Base-by-base conservation (phyloP, 2,113 vertebrate species). In the Patagioenas fasciata region DNA sequence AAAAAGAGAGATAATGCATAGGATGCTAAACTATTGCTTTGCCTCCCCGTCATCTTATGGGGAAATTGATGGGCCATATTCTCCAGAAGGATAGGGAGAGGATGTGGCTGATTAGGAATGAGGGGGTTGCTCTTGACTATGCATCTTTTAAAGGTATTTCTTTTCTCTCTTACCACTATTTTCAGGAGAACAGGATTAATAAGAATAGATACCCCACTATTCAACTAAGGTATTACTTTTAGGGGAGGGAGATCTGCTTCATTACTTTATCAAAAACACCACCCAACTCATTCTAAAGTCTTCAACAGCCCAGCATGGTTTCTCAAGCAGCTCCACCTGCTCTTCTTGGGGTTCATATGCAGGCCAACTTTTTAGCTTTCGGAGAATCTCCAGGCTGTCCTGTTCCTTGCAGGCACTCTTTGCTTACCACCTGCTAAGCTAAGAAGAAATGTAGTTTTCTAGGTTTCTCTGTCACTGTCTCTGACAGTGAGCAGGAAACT, bases 1-100 rank as follows among this genome's bases (percentile, higher is more conserved):
- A 87, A 93, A 92, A 97, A 80, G 80, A 89, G 86, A 93, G 86
- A 70, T 83, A 97, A 96, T 64, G 88, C 89, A 62, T 51, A 85
- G 50, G 86, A 85, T 95, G 89, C 93, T 97, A 83, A 81, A 77
- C 66, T 80, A 75, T 42, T 81, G 91, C 93, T 96, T 96, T 82
- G 69, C 80, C 65, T 91, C 91, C 90, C 91, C 72, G 93, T 90
- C 81, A 92, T 91, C 95, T 81, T 81, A 47, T 5, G 28, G 36
- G 72, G 84, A 93, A 97, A 95, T 70, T 92, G 97, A 92, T 95
- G 84, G 82, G 50, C 60, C 73, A 60, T 88, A 73, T 80, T 70
- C 85, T 74, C n/a, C 47, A 84, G 91, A 81, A 91, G 36, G 92
- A 72, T 73, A 58, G 82, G 77, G 89, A 94, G 84, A 97, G 75